Percentiles rank a stretch among this genome's conserved stretches.
Conservation (phyloP, 2,797 vertebrate genomes). For the Microtus obscurus region DNA sequence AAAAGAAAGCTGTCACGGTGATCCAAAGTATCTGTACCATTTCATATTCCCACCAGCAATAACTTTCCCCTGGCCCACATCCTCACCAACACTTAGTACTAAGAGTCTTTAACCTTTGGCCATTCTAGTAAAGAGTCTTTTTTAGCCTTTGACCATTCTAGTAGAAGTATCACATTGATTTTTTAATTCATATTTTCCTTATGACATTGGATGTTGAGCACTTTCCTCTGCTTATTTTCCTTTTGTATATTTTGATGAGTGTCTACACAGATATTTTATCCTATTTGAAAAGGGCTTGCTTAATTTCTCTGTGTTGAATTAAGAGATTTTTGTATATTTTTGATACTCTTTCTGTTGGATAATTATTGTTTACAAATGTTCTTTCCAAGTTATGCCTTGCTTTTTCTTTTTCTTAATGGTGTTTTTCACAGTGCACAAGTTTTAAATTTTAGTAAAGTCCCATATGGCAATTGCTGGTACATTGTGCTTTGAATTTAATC, state of each 20-base stretch:
- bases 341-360: not conserved
- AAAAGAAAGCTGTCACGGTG: not conserved
- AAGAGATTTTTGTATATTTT: not conserved
- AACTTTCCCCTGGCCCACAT: not conserved
- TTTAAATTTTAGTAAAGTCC: not conserved
- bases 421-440: not conserved
- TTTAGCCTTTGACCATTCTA: not conserved
- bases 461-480: not conserved
- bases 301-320: not conserved
- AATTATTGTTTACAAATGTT: not conserved
- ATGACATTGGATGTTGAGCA: not conserved
- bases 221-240: not conserved
- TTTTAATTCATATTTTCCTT: not conserved
- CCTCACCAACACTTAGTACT: not conserved
- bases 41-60: not conserved
- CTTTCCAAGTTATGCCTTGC: not conserved
- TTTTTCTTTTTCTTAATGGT: not conserved
- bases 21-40: not conserved
- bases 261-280: not conserved
- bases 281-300: not conserved
- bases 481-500: constrained; percentile 20
- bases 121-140: not conserved
- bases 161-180: not conserved
- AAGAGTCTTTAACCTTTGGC: not conserved
- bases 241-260: not conserved